phyloP scores from a whole-genome alignment of 2,888 invertebrate species.

The Portevinia maculata region DNA sequence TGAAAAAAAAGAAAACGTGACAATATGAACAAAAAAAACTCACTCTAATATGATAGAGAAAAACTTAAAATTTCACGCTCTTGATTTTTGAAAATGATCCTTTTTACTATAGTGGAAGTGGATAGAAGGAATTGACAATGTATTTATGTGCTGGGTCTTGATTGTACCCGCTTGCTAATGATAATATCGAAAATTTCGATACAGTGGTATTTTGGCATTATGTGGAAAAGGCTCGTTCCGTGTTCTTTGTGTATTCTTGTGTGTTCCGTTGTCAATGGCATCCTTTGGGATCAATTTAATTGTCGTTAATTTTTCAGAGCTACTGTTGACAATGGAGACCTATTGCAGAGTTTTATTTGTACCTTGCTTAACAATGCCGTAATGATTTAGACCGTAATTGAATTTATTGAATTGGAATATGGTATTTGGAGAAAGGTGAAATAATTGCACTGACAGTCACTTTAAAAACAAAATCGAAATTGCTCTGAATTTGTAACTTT shows the following conservation, averaged over 20 bases:
- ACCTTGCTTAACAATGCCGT: constrained; percentile 27
- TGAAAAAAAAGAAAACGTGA: constrained; percentile 14
- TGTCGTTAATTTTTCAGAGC: constrained; percentile 66
- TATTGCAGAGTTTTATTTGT: constrained; percentile 9
- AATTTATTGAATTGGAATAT: not conserved
- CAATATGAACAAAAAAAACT: not conserved
- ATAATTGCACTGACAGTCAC: not conserved
- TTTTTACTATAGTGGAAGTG: constrained; percentile 28
- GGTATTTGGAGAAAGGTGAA: not conserved
- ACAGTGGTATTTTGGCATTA: constrained; percentile 59
- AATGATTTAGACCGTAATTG: constrained; percentile 1
- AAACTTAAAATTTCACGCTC: constrained; percentile 66
- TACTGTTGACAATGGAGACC: constrained; percentile 40
- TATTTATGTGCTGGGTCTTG: constrained; percentile 33
- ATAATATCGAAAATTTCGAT: constrained; percentile 56
- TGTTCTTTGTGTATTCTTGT: constrained; percentile 46
- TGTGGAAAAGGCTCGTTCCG: constrained; percentile 55
- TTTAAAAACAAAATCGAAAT: no score
- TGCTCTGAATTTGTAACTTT: no score
- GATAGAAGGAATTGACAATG: constrained; percentile 15
- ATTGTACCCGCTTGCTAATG: constrained; percentile 53
- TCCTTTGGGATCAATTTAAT: constrained; percentile 57
- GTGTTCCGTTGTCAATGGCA: constrained; percentile 56
- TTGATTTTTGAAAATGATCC: constrained; percentile 73
- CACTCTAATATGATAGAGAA: constrained; percentile 38